Evolutionary conservation across 2,113 vertebrate species (phyloP).

Genomic region (Porphyrio hochstetteri): DNA sequence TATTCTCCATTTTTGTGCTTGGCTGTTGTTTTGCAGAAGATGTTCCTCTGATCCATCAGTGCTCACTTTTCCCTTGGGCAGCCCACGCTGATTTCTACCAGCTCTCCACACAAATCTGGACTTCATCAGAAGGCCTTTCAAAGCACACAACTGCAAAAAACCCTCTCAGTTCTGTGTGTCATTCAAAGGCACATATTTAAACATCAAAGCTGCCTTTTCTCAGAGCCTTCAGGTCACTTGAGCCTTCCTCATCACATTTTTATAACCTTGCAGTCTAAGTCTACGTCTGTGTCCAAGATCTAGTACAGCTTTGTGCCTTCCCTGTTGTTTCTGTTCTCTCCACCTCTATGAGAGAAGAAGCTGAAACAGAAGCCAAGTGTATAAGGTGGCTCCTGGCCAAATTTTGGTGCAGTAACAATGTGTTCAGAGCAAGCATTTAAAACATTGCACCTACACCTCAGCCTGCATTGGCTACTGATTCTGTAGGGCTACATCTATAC

Average conservation of each 20-base stretch:
- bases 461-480: neutral
- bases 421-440: neutral
- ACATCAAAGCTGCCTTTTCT: neutral
- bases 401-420: neutral
- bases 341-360: neutral
- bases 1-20: neutral
- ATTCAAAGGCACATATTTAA: neutral
- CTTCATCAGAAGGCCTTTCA: neutral
- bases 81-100: neutral
- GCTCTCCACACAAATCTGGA: neutral
- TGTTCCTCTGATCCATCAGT: neutral
- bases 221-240: neutral
- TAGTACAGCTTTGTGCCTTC: neutral
- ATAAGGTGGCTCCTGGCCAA: neutral
- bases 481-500: neutral
- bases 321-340: neutral
- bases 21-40: neutral
- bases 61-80: neutral
- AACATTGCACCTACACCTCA: neutral
- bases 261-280: neutral
- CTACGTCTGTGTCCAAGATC: rapidly evolving
- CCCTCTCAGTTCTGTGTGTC: rapidly evolving
- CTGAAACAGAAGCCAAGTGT: neutral
- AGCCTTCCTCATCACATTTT: neutral
- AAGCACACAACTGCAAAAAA: neutral